Percentiles rank a stretch among this genome's conserved stretches.
phyloP scores from a whole-genome alignment of 2,113 vertebrate species.

The Xyrauchen texanus region DNA sequence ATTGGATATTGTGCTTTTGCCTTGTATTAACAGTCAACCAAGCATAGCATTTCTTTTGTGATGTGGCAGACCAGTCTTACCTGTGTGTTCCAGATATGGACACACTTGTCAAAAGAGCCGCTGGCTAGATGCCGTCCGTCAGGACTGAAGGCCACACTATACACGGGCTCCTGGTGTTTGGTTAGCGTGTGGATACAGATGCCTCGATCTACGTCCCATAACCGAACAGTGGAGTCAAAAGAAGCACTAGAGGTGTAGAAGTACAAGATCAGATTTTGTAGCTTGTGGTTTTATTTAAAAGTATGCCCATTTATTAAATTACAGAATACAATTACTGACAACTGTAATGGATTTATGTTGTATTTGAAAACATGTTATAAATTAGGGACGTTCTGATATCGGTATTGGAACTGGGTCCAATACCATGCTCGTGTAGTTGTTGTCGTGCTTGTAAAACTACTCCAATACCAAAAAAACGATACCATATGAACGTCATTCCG shows the following conservation, averaged over 20 bases:
- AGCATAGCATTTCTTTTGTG: background rate
- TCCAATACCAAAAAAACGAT: too few species aligned
- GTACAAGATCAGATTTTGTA: background rate
- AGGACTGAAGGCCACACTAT: constrained; percentile 98
- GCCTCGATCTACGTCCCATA: constrained; percentile 97
- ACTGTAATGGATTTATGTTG: too few species aligned
- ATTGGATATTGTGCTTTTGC: too few species aligned
- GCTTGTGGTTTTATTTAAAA: background rate
- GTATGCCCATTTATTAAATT: too few species aligned
- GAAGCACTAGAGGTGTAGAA: constrained; percentile 83
- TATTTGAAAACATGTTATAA: too few species aligned
- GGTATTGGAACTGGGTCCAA: too few species aligned
- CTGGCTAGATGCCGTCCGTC: constrained; percentile 96
- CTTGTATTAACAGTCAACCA: background rate
- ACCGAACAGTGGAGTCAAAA: constrained; percentile 96
- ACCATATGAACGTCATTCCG: too few species aligned
- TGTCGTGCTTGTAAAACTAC: too few species aligned
- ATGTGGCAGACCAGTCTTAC: constrained; percentile 65
- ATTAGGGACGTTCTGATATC: too few species aligned
- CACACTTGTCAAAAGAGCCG: constrained; percentile 98
- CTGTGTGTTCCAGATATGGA: constrained; percentile 99
- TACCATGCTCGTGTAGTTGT: too few species aligned
- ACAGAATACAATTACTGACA: too few species aligned
- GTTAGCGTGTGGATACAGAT: constrained; percentile 98
- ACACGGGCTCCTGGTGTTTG: constrained; percentile 98